Percentiles rank a stretch among this genome's conserved stretches.
Evolutionary conservation across 2,113 vertebrate species (phyloP).

Genomic region (Callocephalon fimbriatum): DNA sequence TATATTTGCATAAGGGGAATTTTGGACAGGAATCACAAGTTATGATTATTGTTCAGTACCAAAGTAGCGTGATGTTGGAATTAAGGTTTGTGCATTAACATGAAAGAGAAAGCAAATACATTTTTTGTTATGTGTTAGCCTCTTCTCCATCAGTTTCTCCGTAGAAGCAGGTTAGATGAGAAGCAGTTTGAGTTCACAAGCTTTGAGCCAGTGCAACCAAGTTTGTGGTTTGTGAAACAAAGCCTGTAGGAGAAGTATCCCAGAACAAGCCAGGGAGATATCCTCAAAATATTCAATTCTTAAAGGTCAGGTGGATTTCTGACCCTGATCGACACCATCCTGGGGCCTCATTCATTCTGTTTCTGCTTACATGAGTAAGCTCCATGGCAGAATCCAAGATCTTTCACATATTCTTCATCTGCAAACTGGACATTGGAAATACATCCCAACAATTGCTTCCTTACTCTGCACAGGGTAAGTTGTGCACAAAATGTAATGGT

Average conservation of each 20-base stretch:
- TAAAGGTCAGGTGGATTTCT: not conserved
- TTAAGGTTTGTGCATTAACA: not conserved
- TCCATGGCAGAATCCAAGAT: not conserved
- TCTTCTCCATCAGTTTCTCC: not conserved
- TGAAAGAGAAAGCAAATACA: not conserved
- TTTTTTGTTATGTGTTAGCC: not conserved
- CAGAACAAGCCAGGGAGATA: not conserved
- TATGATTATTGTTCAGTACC: not conserved
- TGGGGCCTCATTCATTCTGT: not conserved
- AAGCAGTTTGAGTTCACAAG: not conserved
- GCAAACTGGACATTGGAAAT: not conserved
- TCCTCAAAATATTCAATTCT: not conserved
- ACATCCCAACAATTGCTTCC: not conserved
- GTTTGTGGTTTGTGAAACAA: not conserved
- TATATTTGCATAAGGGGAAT: not conserved
- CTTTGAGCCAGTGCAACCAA: not conserved
- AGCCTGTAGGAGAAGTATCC: not conserved
- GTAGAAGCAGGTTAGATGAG: not conserved
- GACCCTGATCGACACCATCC: not conserved
- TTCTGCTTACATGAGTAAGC: not conserved
- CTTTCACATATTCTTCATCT: not conserved
- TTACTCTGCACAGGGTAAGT: not conserved
- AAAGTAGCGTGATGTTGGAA: not conserved
- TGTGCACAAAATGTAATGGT: not conserved
- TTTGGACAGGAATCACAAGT: not conserved